Evolutionary conservation across 2,888 invertebrate genomes (phyloP), one percentile per base, ranked within the genome.

Genomic region (Cerastis rubricosa): DNA sequence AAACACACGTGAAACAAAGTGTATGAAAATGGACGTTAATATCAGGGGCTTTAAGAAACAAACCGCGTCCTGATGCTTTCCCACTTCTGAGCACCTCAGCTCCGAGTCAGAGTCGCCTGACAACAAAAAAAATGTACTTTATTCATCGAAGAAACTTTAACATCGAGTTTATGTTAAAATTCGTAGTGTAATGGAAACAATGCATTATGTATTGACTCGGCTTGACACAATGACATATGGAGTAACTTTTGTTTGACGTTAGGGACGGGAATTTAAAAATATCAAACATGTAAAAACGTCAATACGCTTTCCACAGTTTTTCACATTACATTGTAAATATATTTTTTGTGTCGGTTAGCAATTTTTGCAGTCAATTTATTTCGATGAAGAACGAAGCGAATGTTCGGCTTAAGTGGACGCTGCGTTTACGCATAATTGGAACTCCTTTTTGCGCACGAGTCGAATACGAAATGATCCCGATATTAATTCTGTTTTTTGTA

Each of bases 131-230:
- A 94, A 88, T 90, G 90, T 90, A 95, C 94, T 95, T 95, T 96
- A 96, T 96, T 95, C 95, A 95, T 94, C 93, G 91, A 93, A 94
- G 93, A 94, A 95, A 95, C 94, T 92, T 95, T 95, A 95, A 96
- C 96, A 96, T 96, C 94, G 91, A 91, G 94, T 95, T 95, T 96
- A 95, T 96, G 95, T 95, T 95, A 96, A 96, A 95, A 94, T 92
- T 95, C 94, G 95, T 95, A 95, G 96, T 96, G 95, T 96, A 96
- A 96, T 96, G 96, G 95, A 96, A 96, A 95, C 96, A 93, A 96
- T 96, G 94, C 94, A 96, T 96, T 91, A 96, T 96, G 94, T 95
- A 96, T 95, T 85, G 91, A 84, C 90, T 89, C 87, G 89, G 88
- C 89, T 92, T 94, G 95, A 95, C 95, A 96, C 95, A 94, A 95